Percentiles rank a stretch among this genome's conserved stretches.
phyloP scores from a whole-genome alignment of 1,140 invertebrate genomes.

The Drosophila mayri region DNA sequence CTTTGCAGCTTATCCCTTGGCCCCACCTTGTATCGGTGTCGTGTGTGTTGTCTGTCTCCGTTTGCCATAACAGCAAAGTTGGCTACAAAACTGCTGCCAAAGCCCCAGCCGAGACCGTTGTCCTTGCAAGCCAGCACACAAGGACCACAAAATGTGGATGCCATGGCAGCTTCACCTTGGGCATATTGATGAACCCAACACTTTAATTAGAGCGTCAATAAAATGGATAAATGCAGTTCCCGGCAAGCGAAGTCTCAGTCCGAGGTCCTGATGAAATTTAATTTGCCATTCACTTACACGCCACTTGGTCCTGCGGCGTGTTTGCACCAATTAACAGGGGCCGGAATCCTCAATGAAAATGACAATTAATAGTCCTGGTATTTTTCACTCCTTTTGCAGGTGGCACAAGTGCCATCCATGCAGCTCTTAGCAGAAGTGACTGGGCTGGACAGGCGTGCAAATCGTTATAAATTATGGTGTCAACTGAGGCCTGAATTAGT shows the following conservation, averaged over 20 bases:
- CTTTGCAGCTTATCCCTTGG: conserved; percentile 31
- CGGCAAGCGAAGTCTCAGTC: neutral
- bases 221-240: conserved; percentile 59
- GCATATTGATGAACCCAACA: conserved; percentile 53
- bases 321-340: conserved; percentile 43
- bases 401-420: conserved; percentile 10
- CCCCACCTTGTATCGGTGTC: conserved; percentile 55
- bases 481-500: conserved; percentile 67
- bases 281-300: conserved; percentile 46
- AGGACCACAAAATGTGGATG: conserved; percentile 15
- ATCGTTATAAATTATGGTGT: conserved; percentile 78
- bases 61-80: conserved; percentile 56
- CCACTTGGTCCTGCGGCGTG: conserved; percentile 46
- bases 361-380: conserved; percentile 46
- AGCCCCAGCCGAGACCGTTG: conserved; percentile 24
- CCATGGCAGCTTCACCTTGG: conserved; percentile 56
- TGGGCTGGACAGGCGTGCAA: conserved; percentile 40
- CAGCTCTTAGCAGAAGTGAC: conserved; percentile 25
- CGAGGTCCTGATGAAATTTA: conserved; percentile 28
- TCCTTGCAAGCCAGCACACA: conserved; percentile 24
- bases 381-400: conserved; percentile 50
- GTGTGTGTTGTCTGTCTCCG: conserved; percentile 50
- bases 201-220: conserved; percentile 78
- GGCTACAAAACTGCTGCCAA: conserved; percentile 58
- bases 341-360: conserved; percentile 28